phyloP scores from a whole-genome alignment of 2,113 vertebrate species.

The Paradisaea rubra region DNA sequence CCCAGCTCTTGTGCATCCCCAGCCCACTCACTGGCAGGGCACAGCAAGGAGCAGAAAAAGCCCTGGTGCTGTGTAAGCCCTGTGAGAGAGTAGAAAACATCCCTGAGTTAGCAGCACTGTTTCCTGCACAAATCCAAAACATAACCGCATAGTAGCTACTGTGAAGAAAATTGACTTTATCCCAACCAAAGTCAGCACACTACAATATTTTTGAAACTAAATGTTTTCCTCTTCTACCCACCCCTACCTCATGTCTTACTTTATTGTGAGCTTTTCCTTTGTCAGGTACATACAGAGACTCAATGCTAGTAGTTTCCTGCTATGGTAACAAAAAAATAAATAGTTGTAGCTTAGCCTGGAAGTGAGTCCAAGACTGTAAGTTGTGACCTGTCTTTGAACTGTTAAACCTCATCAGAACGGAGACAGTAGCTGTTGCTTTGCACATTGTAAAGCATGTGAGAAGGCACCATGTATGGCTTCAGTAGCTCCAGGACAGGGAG shows the following conservation, averaged over 20 bases:
- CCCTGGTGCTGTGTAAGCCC: not conserved
- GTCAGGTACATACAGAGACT: not conserved
- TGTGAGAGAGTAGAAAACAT: too few relatives aligned
- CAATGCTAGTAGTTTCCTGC: not conserved
- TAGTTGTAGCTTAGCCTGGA: not conserved
- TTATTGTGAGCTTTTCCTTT: not conserved
- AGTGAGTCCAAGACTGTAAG: not conserved
- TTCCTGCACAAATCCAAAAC: not conserved
- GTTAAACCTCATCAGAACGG: not conserved
- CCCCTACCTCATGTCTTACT: not conserved
- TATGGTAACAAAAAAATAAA: not conserved
- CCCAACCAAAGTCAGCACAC: not conserved
- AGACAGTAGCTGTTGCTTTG: not conserved
- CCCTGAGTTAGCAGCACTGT: not conserved
- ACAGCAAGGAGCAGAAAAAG: not conserved
- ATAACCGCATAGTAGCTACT: not conserved
- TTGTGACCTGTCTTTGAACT: not conserved
- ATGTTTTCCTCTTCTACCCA: fast-evolving
- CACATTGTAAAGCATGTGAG: fast-evolving
- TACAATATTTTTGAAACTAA: not conserved
- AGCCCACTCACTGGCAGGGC: too few relatives aligned
- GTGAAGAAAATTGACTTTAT: not conserved
- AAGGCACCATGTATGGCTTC: not conserved
- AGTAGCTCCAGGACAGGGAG: not conserved
- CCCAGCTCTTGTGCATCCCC: not conserved